Conservation (phyloP, 2,888 invertebrate genomes). For the Drosophila yooni region DNA sequence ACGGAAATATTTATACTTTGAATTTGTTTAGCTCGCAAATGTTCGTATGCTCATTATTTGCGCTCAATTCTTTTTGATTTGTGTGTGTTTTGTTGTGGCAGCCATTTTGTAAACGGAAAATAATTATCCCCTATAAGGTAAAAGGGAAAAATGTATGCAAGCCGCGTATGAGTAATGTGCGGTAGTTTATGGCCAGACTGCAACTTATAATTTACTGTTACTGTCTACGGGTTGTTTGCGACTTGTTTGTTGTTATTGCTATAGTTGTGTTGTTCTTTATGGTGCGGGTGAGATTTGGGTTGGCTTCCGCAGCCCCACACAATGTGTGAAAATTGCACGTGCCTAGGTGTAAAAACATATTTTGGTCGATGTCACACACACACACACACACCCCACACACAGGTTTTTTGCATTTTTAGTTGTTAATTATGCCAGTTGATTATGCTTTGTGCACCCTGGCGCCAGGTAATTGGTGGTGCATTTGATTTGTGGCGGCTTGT, state of each 20-base stretch:
- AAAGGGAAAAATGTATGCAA: conserved; percentile 68
- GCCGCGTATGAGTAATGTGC: conserved; percentile 76
- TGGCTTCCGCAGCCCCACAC: conserved; percentile 45
- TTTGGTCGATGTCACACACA: conserved; percentile 61
- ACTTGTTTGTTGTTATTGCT: conserved; percentile 56
- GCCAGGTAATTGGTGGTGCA: conserved; percentile 80
- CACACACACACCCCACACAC: conserved; percentile 9
- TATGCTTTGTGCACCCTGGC: conserved; percentile 78
- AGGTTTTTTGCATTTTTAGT: conserved; percentile 73
- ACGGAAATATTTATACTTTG: neutral
- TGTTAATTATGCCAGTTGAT: conserved; percentile 79
- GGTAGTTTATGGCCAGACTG: conserved; percentile 59
- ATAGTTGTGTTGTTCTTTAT: conserved; percentile 53
- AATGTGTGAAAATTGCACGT: conserved; percentile 79
- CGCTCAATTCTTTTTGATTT: conserved; percentile 13
- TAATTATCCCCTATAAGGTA: conserved; percentile 60
- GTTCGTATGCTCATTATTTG: neutral
- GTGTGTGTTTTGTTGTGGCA: conserved; percentile 34
- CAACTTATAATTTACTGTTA: conserved; percentile 75
- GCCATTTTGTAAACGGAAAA: conserved; percentile 77
- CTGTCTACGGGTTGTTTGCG: conserved; percentile 73
- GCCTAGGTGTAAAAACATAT: conserved; percentile 65
- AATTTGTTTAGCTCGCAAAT: neutral
- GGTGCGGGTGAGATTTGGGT: conserved; percentile 11
- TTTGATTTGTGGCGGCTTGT: conserved; percentile 76